Percentiles rank a stretch among this genome's conserved stretches.
Evolutionary conservation across 2,797 vertebrate genomes (phyloP).

Genomic region (Pampus argenteus): DNA sequence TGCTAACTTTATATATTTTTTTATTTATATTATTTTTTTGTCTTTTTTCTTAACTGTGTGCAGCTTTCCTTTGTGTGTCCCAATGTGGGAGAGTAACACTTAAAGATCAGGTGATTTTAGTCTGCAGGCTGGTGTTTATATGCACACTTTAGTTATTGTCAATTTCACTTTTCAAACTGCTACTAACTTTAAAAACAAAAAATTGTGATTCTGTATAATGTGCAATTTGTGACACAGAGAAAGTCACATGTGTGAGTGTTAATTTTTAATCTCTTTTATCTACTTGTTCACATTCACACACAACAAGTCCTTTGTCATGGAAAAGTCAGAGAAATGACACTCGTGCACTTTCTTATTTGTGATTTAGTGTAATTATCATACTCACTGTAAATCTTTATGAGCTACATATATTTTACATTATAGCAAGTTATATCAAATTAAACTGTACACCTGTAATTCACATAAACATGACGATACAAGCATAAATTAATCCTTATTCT

Average conservation of each 20-base stretch:
- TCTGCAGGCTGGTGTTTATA: background rate
- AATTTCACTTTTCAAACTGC: slow-evolving; percentile 1
- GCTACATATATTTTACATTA: slow-evolving; percentile 15
- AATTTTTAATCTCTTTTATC: slow-evolving; percentile 18
- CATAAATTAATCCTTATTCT: background rate
- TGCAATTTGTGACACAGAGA: background rate
- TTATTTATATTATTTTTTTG: background rate
- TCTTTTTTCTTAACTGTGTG: background rate
- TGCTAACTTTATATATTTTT: background rate
- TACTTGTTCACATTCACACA: slow-evolving; percentile 7
- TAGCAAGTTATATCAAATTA: slow-evolving; percentile 3
- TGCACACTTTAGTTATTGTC: background rate
- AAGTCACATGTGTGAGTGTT: slow-evolving; percentile 16
- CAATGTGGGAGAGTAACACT: background rate
- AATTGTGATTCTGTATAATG: background rate
- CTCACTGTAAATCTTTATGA: slow-evolving; percentile 13
- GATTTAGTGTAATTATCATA: slow-evolving; percentile 18
- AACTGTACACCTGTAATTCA: slow-evolving; percentile 21
- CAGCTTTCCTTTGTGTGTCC: background rate
- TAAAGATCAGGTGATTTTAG: background rate
- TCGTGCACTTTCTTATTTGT: slow-evolving; percentile 4
- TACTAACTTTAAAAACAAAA: background rate
- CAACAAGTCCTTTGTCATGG: background rate
- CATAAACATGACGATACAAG: background rate
- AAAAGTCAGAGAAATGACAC: background rate